Base-by-base conservation (phyloP, 2,113 vertebrate genomes). In the Cynopterus brachyotis region DNA sequence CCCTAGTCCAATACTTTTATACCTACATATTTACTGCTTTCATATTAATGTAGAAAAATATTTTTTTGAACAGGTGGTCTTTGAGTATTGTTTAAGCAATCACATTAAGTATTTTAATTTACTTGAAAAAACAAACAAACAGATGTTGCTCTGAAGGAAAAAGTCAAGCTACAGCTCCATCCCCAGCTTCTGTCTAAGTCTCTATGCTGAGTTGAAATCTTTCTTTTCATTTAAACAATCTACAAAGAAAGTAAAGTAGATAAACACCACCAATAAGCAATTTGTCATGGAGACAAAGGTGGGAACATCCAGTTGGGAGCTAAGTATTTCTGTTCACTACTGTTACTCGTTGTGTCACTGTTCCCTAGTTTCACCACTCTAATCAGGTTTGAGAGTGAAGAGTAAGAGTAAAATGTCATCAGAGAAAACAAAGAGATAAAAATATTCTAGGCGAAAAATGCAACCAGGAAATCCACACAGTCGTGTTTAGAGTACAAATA, bases 11-110 rank as follows among this genome's bases (percentile, higher is more conserved):
- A n/a, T 35, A 50, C 0, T 4, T 87, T 9, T 17, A 6, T 11
- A 82, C 3, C 35, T 93, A 82, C 11, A 72, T 10, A 50, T 67
- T 35, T 53, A 66, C 6, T 59, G 32, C 57, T 85, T 93, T 92
- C 6, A 72, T 20, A 57, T 87, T 91, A 80, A 82, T 60, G 3
- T 30, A 84, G 50, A 24, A 75, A 76, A 84, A 70, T 26, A 15
- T 73, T 89, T 96, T 96, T 81, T 72, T 22, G 57, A 89, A 86
- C 84, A 95, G 73, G 72, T 37, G 32, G 87, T 9, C 30, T 89
- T 62, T 82, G 47, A 1, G 72, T n/a, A 76, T 70, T 75, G 5
- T 87, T 96, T 81, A 96, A 72, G 45, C 13, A 69, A 82, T 64
- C 72, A 88, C 32, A 50, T 50, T 50, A 50, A 5, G 50, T 42